Evolutionary conservation across 1,140 invertebrate species (phyloP).

Genomic region (Luehdorfia chinensis): DNA sequence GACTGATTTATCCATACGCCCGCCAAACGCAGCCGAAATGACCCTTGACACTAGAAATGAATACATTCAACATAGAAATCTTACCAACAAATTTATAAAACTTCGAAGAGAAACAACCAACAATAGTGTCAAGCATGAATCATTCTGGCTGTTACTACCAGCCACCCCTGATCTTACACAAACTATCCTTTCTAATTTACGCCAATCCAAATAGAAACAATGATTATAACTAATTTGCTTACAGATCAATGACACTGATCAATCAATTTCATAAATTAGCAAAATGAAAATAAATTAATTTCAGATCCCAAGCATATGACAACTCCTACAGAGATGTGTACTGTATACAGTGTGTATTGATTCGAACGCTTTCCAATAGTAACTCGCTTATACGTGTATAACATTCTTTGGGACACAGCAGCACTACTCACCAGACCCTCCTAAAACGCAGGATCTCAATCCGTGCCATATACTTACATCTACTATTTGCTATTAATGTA

Average conservation of each 20-base stretch:
- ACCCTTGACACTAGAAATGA: constrained; percentile 34
- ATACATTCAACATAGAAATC: constrained; percentile 60
- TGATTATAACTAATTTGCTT: constrained; percentile 47
- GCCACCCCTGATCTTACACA: constrained; percentile 50
- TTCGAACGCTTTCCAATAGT: constrained; percentile 33
- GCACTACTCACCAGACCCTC: constrained; percentile 66
- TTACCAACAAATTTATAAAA: constrained; percentile 65
- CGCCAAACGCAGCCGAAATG: constrained; percentile 14
- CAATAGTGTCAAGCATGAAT: constrained; percentile 39
- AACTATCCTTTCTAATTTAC: constrained; percentile 44
- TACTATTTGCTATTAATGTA: constrained; percentile 63
- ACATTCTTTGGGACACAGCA: constrained; percentile 73
- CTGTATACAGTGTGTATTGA: constrained; percentile 22
- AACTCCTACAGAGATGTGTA: constrained; percentile 31
- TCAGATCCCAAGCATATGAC: constrained; percentile 42
- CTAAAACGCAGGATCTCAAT: constrained; percentile 70
- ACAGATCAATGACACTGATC: constrained; percentile 17
- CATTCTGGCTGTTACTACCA: constrained; percentile 29
- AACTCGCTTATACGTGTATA: constrained; percentile 57
- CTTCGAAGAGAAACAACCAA: constrained; percentile 68
- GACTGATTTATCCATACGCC: constrained; percentile 25
- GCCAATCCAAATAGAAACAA: constrained; percentile 48
- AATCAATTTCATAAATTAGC: constrained; percentile 2
- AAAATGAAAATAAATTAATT: constrained; percentile 22
- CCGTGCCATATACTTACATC: constrained; percentile 60